Base-by-base conservation (phyloP, 1,140 invertebrate genomes). In the Scaptomyza montana region DNA sequence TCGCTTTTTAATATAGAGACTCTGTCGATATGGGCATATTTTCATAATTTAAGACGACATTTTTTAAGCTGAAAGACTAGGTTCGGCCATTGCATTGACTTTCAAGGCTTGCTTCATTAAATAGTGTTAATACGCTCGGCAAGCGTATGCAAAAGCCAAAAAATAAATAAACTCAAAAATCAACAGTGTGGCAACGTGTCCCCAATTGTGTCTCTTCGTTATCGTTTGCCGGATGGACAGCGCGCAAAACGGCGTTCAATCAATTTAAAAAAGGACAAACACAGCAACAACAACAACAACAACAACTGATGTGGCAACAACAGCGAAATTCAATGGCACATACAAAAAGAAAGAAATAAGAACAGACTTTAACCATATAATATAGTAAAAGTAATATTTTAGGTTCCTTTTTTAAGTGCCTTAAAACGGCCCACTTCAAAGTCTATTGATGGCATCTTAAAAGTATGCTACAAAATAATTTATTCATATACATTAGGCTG, bases 101-200 rank as follows among this genome's bases (percentile, higher is more conserved):
- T 4, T 4, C 7, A 1, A 33, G 5, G 30, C 30, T 33, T 25
- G 21, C 30, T 33, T 33, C 30, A 33, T 33, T 6, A 33, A 6
- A 9, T 36, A 9, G 33, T 36, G 1, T 8, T 36, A 36, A 43
- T 43, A 12, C 39, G 5, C 39, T 5, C 1, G 12, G 39, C 39
- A 43, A 43, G 39, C 12, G 39, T 43, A 43, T 43, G 39, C 33
- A 56, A 60, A 25, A 47, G 33, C 28, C 47, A n/a, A 46, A 69
- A 77, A 65, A 73, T 60, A 68, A 64, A 74, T 61, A 77, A 70
- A 70, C 61, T 61, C 71, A 64, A 55, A 77, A 61, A 77, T 70
- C 75, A 74, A 74, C 74, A 77, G 69, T 64, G 59, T 70, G 66
- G 64, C 65, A 76, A 55, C 49, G 60, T 69, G 66, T 70, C 13